phyloP scores from a whole-genome alignment of 2,113 vertebrate genomes.

The Porphyrio hochstetteri region DNA sequence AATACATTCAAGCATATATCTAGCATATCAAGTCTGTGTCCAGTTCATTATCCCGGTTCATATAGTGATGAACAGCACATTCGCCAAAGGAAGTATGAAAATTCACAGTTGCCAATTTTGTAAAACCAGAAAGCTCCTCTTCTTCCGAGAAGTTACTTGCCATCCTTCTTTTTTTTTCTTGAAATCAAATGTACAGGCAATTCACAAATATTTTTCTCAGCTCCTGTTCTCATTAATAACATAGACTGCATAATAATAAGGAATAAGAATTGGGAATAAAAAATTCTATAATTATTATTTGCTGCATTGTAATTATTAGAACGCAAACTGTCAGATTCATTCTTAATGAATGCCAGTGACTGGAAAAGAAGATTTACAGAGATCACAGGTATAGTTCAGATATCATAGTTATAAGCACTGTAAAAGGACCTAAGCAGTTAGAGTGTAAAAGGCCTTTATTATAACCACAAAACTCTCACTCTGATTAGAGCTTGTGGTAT shows the following conservation, averaged over 20 bases:
- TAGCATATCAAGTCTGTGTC: background rate
- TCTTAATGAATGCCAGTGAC: background rate
- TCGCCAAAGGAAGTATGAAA: background rate
- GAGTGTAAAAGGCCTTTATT: background rate
- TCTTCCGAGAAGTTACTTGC: background rate
- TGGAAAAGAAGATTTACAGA: constrained; percentile 4
- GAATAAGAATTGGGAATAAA: background rate
- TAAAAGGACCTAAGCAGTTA: background rate
- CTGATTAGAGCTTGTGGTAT: background rate
- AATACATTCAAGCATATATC: background rate
- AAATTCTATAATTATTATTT: constrained; percentile 36
- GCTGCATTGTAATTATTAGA: constrained; percentile 24
- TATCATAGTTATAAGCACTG: background rate
- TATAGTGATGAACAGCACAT: background rate
- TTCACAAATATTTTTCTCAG: constrained; percentile 1
- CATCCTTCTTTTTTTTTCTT: background rate
- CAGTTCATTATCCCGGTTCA: background rate
- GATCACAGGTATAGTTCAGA: background rate
- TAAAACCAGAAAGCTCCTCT: background rate
- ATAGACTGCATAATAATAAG: background rate
- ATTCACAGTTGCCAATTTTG: background rate
- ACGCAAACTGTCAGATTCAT: constrained; percentile 15
- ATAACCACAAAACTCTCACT: background rate
- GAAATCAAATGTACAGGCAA: background rate
- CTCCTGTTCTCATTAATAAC: constrained; percentile 20